phyloP scores from a whole-genome alignment of 2,888 invertebrate genomes.

The Brachycybe producta region DNA sequence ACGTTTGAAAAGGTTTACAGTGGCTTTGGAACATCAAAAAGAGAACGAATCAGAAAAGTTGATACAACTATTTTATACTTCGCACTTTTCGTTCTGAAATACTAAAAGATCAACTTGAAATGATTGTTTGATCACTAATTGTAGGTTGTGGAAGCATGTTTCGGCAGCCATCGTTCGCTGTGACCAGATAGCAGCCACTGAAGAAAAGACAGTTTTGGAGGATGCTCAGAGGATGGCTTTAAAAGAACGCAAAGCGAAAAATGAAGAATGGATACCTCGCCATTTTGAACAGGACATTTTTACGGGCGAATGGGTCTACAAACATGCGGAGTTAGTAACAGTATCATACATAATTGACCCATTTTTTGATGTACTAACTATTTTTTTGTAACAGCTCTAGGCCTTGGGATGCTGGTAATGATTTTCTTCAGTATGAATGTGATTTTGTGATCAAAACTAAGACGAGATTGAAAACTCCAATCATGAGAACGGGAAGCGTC shows the following conservation, averaged over 20 bases:
- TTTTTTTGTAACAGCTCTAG: conserved; percentile 40
- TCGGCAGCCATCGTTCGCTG: conserved; percentile 68
- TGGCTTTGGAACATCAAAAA: conserved; percentile 60
- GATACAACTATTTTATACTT: background rate
- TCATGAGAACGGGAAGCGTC: conserved; percentile 56
- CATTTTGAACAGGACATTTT: conserved; percentile 53
- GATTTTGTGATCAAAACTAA: conserved; percentile 65
- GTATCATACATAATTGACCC: background rate
- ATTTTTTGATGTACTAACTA: background rate
- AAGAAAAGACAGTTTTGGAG: conserved; percentile 78
- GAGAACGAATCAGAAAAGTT: conserved; percentile 69
- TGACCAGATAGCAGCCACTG: conserved; percentile 77
- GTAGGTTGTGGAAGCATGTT: conserved; percentile 65
- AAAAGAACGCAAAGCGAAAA: conserved; percentile 50
- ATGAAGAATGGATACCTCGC: conserved; percentile 56
- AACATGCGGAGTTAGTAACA: conserved; percentile 49
- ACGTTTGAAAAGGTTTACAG: conserved; percentile 61
- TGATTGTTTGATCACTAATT: conserved; percentile 1
- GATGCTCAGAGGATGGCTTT: conserved; percentile 68
- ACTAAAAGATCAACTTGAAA: background rate
- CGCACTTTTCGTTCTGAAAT: background rate
- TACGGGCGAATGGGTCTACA: conserved; percentile 57
- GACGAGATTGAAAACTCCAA: conserved; percentile 58
- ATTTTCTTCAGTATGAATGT: conserved; percentile 72
- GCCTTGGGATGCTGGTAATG: conserved; percentile 79